Evolutionary conservation across 1,140 invertebrate genomes (phyloP), one percentile per base, ranked within the genome.

Genomic region (Hycleus phaleratus): DNA sequence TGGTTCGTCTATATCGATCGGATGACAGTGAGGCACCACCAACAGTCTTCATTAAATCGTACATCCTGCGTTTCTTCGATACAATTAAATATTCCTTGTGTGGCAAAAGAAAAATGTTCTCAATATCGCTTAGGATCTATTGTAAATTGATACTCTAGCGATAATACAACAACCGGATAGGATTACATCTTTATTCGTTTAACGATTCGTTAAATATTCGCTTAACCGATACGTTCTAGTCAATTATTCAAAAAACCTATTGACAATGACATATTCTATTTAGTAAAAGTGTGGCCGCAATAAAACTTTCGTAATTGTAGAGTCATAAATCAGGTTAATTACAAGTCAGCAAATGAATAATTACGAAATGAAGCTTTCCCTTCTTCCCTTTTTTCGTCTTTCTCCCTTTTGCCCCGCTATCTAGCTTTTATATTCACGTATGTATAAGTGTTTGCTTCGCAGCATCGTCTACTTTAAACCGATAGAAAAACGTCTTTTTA

Each of bases 321-420:
- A 24, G 46, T 32, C 46, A 46, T 55, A 55, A 55, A 55, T 55
- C 52, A 55, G 52, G 52, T 46, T 55, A 55, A 55, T 55, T 55
- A 55, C 43, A 32, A 55, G 52, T 55, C 52, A 55, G 38, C 52
- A 55, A 18, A 55, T 55, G 52, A 55, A 55, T 55, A 55, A 55
- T 55, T 55, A 55, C 44, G 26, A 38, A 26, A 26, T 26, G 25
- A 24, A 6, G 11, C 25, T 26, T 38, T 38, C 6, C 32, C 42
- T 26, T 52, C 40, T 18, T 10, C n/a, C 8, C 39, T 42, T 42
- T 50, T 53, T 53, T 38, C 39, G 38, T 26, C 26, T 11, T 49
- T 49, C 38, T 26, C 18, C 18, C 1, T 2, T 18, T 18, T 18
- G 1, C 7, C 46, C 26, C 46, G 5, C 46, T 6, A 48, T n/a